Conservation (phyloP, 1,140 invertebrate genomes). For the Mycetomoellerius zeteki region DNA sequence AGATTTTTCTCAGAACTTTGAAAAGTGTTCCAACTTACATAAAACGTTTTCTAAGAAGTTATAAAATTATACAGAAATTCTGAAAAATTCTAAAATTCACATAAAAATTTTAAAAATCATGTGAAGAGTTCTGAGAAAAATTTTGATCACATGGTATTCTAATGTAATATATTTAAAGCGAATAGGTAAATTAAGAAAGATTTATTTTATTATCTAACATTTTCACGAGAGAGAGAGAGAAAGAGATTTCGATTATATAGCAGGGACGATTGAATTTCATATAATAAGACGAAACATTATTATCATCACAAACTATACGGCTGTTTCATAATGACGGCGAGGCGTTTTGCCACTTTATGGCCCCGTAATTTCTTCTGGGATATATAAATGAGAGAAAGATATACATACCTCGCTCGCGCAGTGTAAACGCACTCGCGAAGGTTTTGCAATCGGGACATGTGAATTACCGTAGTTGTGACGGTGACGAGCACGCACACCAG, state of each 20-base stretch:
- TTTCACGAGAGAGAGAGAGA: background rate
- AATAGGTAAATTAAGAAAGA: background rate
- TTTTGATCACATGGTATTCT: background rate
- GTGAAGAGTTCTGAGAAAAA: too few species aligned
- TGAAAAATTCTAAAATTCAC: too few species aligned
- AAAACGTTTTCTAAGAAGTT: too few species aligned
- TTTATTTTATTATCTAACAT: background rate
- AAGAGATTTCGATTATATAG: background rate
- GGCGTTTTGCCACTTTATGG: background rate
- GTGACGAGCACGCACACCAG: slow-evolving; percentile 95
- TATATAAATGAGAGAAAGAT: background rate
- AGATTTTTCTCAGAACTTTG: too few species aligned
- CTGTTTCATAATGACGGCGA: background rate
- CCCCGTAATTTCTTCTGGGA: background rate
- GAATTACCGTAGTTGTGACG: slow-evolving; percentile 96
- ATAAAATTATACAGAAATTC: too few species aligned
- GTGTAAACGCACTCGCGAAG: slow-evolving; percentile 95
- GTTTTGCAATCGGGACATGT: slow-evolving; percentile 96
- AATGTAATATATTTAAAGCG: background rate
- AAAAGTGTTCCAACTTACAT: too few species aligned
- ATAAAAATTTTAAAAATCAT: too few species aligned
- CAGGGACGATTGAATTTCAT: background rate
- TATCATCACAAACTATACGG: background rate
- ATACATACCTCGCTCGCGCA: slow-evolving; percentile 81
- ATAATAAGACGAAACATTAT: slow-evolving; percentile 3